These are phyloP conservation scores for Nemotelus pantherinus DNA, from an alignment of 2,888 invertebrate genomes.

Conservation along the genomic window DNA sequence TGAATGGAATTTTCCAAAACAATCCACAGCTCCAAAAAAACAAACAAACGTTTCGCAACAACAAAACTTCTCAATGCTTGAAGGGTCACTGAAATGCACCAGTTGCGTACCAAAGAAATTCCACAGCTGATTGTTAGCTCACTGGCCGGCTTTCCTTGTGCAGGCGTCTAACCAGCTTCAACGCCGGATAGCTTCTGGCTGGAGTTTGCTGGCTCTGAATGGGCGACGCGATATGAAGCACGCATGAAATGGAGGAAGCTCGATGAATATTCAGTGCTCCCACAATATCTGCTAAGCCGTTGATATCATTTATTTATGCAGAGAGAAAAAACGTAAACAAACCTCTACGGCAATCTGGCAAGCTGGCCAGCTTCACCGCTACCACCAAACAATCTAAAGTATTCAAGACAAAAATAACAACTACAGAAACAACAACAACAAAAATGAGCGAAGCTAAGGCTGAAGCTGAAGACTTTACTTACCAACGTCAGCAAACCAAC, in stretches of 20 bases:
- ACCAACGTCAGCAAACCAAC: not conserved
- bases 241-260: conserved; percentile 17
- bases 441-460: not conserved
- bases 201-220: not conserved
- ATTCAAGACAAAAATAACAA: conserved; percentile 4
- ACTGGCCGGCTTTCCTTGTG: not conserved
- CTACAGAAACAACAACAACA: not conserved
- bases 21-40: not conserved
- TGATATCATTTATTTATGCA: not conserved
- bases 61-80: not conserved
- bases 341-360: conserved; percentile 19
- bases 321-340: conserved; percentile 36
- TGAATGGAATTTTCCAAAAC: not conserved
- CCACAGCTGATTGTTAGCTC: not conserved
- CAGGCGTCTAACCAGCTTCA: not conserved
- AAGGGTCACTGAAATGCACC: conserved; percentile 1
- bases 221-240: conserved; percentile 24
- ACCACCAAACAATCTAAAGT: not conserved
- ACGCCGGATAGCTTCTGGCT: conserved; percentile 24
- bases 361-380: not conserved
- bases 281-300: too few species aligned
- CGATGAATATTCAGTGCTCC: too few species aligned
- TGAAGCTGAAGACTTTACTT: not conserved
- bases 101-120: too few species aligned
- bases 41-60: conserved; percentile 1